phyloP scores from a whole-genome alignment of 92 coral and sea anemone genomes.

The Epizoanthus rinbou region DNA sequence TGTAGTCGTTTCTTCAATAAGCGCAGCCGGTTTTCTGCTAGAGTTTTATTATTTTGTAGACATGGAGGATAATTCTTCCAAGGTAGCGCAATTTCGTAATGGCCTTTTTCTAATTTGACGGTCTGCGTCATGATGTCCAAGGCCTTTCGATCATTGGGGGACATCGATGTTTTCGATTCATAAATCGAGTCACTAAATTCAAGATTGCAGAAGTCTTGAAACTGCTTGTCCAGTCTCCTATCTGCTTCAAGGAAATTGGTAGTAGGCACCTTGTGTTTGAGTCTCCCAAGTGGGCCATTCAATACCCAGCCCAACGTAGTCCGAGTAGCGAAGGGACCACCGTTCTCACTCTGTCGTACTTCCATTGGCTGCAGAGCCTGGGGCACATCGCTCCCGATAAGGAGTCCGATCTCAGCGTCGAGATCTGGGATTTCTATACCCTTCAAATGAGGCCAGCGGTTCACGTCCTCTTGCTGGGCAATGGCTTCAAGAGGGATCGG shows the following conservation, averaged over 20 bases:
- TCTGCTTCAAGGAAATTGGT: too few relatives aligned
- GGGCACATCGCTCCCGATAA: slow-evolving; percentile 45
- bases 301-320: not conserved
- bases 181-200: too few relatives aligned
- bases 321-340: slow-evolving; percentile 24
- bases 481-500: too few relatives aligned
- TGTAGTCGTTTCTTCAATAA: too few relatives aligned
- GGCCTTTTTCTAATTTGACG: slow-evolving; percentile 35
- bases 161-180: slow-evolving; percentile 3
- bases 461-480: too few relatives aligned
- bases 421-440: not conserved
- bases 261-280: too few relatives aligned
- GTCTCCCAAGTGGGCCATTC: too few relatives aligned
- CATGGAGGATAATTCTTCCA: slow-evolving; percentile 39
- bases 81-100: slow-evolving; percentile 41
- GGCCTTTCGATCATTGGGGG: slow-evolving; percentile 36
- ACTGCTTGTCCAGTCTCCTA: too few relatives aligned
- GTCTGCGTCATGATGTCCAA: slow-evolving; percentile 35
- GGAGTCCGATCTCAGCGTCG: slow-evolving; percentile 40
- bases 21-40: slow-evolving; percentile 37
- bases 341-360: slow-evolving; percentile 10
- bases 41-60: slow-evolving; percentile 27
- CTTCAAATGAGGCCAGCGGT: too few relatives aligned
- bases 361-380: not conserved
- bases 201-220: too few relatives aligned